Evolutionary conservation across 2,888 invertebrate species (phyloP), one percentile per base, ranked within the genome.

Genomic region (Stratiomys singularior): DNA sequence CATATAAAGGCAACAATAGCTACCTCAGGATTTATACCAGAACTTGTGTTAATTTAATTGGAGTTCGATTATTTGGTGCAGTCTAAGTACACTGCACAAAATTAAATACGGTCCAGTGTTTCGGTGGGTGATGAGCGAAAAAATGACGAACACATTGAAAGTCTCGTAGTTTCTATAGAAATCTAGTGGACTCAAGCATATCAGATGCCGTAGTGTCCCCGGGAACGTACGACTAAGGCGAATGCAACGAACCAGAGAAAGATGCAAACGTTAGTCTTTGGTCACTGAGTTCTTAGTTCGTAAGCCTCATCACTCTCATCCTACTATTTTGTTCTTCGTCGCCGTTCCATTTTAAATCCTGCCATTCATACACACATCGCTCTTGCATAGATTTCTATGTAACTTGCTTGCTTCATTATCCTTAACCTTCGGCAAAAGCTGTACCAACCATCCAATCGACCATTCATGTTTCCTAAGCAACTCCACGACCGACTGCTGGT

Each of bases 361-460:
- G 60, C n/a, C 60, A 18, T 25, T 52, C 52, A 60, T 60, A 25
- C 4, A 60, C 21, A 15, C 9, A 37, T 37, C 37, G 21, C 25
- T 3, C 37, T 15, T 30, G 23, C 37, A 72, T 56, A 56, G 77
- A 66, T 63, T 71, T 77, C 47, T 69, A 69, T 71, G 71, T 77
- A 77, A 60, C 76, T 76, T 44, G 76, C 79, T 72, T 79, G 76
- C 79, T 72, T 79, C 72, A 79, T 77, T 79, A 79, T 77, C 72
- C 76, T 79, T 79, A 79, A 79, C 79, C 79, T 79, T 77, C 77
- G 69, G 63, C 76, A 79, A 58, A 27, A 79, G 58, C 79, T 64
- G 72, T 76, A 64, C 64, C 76, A 71, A 37, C 37, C 37, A 37
- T 37, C 63, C 76, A 63, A 64, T 28, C 27, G 63, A 76, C 47